Conservation (phyloP, 2,888 invertebrate species). For the Piscicola geometra region DNA sequence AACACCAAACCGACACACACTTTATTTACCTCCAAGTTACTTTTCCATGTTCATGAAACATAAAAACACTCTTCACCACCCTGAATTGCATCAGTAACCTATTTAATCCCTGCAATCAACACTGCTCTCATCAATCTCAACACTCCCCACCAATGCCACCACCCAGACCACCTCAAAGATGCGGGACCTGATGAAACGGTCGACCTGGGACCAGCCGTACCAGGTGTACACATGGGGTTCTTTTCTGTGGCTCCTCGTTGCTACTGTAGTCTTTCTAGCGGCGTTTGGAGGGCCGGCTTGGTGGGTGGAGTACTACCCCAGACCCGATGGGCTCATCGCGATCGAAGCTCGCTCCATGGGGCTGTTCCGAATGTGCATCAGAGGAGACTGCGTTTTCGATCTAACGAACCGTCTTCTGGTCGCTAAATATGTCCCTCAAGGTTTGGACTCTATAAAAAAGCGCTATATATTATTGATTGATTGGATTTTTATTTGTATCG, state of each 20-base stretch:
- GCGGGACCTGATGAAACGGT: conserved; percentile 36
- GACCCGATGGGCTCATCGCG: conserved; percentile 36
- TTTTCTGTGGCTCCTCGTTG: conserved; percentile 24
- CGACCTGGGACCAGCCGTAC: conserved; percentile 38
- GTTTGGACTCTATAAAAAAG: conserved; percentile 11
- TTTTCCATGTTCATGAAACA: too few species aligned
- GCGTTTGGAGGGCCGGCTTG: conserved; percentile 37
- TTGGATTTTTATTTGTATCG: neutral
- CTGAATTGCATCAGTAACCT: too few species aligned
- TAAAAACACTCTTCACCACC: too few species aligned
- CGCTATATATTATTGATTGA: too few species aligned
- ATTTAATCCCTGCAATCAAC: too few species aligned
- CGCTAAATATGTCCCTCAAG: conserved; percentile 31
- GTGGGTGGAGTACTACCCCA: conserved; percentile 37
- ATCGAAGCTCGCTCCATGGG: conserved; percentile 30
- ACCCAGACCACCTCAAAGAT: too few species aligned
- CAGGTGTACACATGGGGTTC: conserved; percentile 36
- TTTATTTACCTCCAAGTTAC: too few species aligned
- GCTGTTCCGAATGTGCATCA: conserved; percentile 35
- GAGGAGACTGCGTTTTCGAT: conserved; percentile 36
- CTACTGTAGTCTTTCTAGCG: conserved; percentile 35
- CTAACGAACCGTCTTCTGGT: conserved; percentile 35
- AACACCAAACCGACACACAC: too few species aligned
- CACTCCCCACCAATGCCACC: too few species aligned
- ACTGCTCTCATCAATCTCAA: too few species aligned